These are phyloP conservation scores for Thermophis baileyi DNA, from an alignment of 2,113 vertebrate genomes.

Conservation along the genomic window DNA sequence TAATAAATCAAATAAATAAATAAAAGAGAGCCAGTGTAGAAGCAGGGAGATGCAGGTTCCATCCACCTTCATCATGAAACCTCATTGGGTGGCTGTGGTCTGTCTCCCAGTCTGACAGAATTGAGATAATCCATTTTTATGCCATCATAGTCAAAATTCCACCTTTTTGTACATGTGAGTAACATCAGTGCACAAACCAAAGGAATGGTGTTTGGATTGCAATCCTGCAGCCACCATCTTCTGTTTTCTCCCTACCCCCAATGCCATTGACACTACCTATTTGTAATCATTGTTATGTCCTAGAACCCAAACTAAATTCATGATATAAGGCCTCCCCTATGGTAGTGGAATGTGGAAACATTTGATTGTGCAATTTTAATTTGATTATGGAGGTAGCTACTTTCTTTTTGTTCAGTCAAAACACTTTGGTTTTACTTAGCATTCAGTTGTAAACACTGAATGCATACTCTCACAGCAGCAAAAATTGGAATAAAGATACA, in stretches of 20 bases:
- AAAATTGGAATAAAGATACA: background rate
- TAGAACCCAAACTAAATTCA: background rate
- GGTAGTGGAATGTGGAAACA: background rate
- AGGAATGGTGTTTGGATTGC: background rate
- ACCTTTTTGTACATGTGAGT: background rate
- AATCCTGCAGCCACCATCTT: background rate
- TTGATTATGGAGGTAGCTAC: background rate
- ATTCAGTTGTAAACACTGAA: background rate
- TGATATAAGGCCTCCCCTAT: background rate
- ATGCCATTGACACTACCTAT: background rate
- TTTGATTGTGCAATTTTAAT: background rate
- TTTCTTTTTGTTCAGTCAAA: background rate
- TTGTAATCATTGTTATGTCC: background rate
- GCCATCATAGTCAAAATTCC: background rate
- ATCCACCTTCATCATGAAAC: background rate
- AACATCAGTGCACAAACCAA: background rate
- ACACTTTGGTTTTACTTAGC: background rate
- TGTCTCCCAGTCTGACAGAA: background rate
- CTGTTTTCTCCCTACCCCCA: background rate
- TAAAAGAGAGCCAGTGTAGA: background rate
- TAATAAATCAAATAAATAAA: background rate
- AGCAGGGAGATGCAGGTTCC: background rate
- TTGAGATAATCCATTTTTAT: background rate
- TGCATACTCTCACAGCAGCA: background rate
- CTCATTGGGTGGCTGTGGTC: background rate